These are phyloP conservation scores for Drosophila testacea DNA, from an alignment of 2,888 invertebrate species.

Conservation along the genomic window DNA sequence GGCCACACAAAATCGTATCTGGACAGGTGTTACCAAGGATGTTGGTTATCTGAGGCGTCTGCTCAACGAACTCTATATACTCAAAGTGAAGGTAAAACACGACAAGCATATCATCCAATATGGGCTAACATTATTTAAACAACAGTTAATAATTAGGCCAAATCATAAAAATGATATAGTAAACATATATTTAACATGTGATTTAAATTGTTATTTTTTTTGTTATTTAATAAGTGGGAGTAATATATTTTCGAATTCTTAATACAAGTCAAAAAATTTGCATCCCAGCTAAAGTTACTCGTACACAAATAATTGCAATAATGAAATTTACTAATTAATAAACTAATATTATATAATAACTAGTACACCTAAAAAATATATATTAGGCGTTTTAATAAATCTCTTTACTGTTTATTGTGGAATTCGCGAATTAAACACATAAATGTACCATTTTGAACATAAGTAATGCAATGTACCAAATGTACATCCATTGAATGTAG, in stretches of 20 bases:
- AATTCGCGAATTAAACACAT: too few species aligned
- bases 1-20: constrained; percentile 91
- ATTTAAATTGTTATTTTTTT: not conserved
- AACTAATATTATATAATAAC: constrained; percentile 1
- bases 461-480: too few species aligned
- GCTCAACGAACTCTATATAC: constrained; percentile 92
- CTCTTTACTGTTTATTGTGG: too few species aligned
- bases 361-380: not conserved
- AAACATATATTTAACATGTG: not conserved
- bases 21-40: constrained; percentile 91
- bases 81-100: constrained; percentile 90
- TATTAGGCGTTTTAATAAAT: too few species aligned
- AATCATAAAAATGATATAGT: not conserved
- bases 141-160: not conserved
- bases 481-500: too few species aligned
- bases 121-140: constrained; percentile 14
- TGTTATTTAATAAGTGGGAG: constrained; percentile 1
- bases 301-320: not conserved
- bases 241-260: not conserved
- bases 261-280: not conserved
- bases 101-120: constrained; percentile 20
- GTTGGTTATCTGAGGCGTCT: constrained; percentile 90
- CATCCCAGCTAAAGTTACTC: not conserved
- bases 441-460: too few species aligned
- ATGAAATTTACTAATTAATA: not conserved